Conservation (phyloP, 1,140 invertebrate genomes). For the Drosophila nannoptera region DNA sequence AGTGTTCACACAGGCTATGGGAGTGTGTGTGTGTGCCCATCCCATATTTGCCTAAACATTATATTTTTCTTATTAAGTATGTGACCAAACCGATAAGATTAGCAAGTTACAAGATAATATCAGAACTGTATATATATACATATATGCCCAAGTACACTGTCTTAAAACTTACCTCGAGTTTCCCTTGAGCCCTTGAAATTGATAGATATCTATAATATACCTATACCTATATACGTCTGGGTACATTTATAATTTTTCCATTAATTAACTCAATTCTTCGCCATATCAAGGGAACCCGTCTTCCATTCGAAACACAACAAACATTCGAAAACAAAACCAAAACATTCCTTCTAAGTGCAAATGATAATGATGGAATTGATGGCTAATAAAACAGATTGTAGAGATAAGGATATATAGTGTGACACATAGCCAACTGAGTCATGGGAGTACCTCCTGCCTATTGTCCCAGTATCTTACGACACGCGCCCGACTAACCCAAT, state of each 20-base stretch:
- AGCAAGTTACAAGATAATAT: slow-evolving; percentile 14
- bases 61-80: too few species aligned
- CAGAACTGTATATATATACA: neutral
- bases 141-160: neutral
- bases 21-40: slow-evolving; percentile 3
- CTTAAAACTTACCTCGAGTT: too few species aligned
- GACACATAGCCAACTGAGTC: slow-evolving; percentile 12
- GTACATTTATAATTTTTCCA: too few species aligned
- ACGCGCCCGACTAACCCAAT: slow-evolving; percentile 19
- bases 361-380: too few species aligned
- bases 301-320: too few species aligned
- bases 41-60: neutral
- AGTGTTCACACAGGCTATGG: slow-evolving; percentile 21
- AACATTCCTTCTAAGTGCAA: too few species aligned
- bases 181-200: too few species aligned
- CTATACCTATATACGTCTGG: neutral
- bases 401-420: neutral
- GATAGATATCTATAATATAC: too few species aligned
- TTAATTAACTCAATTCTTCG: neutral
- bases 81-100: slow-evolving; percentile 31
- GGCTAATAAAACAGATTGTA: neutral
- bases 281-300: neutral
- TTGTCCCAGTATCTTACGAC: slow-evolving; percentile 35
- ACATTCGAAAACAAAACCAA: too few species aligned
- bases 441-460: slow-evolving; percentile 7